phyloP scores from a whole-genome alignment of 2,888 invertebrate genomes.

The Empis livida region DNA sequence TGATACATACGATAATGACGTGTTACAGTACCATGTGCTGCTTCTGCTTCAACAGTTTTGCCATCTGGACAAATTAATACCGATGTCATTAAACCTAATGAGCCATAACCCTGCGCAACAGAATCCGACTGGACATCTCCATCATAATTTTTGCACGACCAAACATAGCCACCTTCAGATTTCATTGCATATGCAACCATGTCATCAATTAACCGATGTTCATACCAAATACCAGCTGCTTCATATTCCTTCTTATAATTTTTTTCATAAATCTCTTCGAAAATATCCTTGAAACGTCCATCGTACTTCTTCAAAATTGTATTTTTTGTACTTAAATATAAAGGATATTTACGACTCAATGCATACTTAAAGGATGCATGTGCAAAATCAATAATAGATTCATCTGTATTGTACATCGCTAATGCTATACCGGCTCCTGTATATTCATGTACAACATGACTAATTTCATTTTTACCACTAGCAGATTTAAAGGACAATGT shows the following conservation, averaged over 20 bases:
- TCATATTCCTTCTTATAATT: constrained; percentile 78
- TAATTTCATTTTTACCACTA: constrained; percentile 45
- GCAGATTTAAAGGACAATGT: constrained; percentile 69
- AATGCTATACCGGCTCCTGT: constrained; percentile 83
- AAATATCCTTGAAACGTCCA: constrained; percentile 93
- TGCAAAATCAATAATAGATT: constrained; percentile 86
- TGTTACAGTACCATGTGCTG: constrained; percentile 95
- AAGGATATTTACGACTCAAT: constrained; percentile 67
- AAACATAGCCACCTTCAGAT: constrained; percentile 96
- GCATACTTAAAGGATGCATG: constrained; percentile 90
- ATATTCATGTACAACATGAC: constrained; percentile 69
- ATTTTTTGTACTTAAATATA: constrained; percentile 93
- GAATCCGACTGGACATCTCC: constrained; percentile 98
- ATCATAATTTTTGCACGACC: constrained; percentile 99
- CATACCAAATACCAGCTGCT: constrained; percentile 86
- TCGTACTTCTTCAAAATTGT: constrained; percentile 94
- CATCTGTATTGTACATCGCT: constrained; percentile 94
- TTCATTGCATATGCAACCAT: constrained; percentile 99
- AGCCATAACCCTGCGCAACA: constrained; percentile 94
- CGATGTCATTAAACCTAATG: constrained; percentile 95
- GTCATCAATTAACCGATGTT: constrained; percentile 95
- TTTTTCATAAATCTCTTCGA: constrained; percentile 85
- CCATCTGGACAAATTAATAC: constrained; percentile 96
- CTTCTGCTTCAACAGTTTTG: constrained; percentile 95
- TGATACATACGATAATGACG: constrained; percentile 80